Conservation (phyloP, 1,140 invertebrate species). For the Oryzaephilus surinamensis region DNA sequence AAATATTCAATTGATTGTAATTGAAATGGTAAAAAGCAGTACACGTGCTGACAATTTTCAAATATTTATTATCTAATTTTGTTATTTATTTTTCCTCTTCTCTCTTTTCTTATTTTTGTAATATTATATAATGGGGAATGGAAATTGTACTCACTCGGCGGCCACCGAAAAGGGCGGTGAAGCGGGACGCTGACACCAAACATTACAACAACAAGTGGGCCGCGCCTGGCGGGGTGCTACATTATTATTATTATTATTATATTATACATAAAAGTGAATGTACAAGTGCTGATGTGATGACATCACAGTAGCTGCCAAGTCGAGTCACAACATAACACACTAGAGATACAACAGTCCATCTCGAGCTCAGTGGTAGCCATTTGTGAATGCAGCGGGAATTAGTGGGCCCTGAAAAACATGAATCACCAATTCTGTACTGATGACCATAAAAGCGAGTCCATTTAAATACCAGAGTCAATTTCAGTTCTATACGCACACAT, state of each 20-base stretch:
- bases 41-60: too few relatives aligned
- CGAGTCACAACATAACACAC: slow-evolving; percentile 22
- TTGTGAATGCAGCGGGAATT: slow-evolving; percentile 88
- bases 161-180: slow-evolving; percentile 22
- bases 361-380: slow-evolving; percentile 76
- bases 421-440: slow-evolving; percentile 24
- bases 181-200: slow-evolving; percentile 35
- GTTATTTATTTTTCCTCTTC: too few relatives aligned
- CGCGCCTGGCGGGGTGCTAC: slow-evolving; percentile 35
- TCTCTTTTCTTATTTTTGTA: too few relatives aligned
- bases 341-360: slow-evolving; percentile 20
- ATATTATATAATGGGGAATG: too few relatives aligned
- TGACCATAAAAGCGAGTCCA: slow-evolving; percentile 1
- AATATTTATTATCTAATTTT: too few relatives aligned
- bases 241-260: slow-evolving; percentile 27
- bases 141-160: slow-evolving; percentile 14
- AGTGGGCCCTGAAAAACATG: slow-evolving; percentile 66
- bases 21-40: too few relatives aligned
- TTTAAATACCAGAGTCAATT: too few relatives aligned
- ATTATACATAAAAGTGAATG: slow-evolving; percentile 36
- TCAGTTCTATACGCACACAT: too few relatives aligned
- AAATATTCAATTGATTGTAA: background rate
- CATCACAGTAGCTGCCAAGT: slow-evolving; percentile 35
- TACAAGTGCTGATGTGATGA: slow-evolving; percentile 38
- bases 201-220: slow-evolving; percentile 38